These are phyloP conservation scores for Spilogale gracilis DNA, from an alignment of 2,113 vertebrate genomes.

Conservation along the genomic window DNA sequence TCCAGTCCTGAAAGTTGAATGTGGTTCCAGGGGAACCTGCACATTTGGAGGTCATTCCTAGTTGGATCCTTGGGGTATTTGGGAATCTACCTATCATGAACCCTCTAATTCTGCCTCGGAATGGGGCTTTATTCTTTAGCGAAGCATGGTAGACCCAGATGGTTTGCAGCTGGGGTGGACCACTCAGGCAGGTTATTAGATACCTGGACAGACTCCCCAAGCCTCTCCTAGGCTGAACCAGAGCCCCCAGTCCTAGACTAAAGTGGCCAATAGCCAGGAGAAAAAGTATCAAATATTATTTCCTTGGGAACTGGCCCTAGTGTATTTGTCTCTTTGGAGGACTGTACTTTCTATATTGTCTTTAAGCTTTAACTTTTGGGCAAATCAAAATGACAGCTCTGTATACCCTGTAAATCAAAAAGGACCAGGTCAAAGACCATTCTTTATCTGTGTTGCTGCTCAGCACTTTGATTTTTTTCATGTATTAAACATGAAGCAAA, in stretches of 20 bases:
- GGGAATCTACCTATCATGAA: neutral
- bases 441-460: slow-evolving; percentile 60
- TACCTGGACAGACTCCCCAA: neutral
- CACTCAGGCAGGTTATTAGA: no score
- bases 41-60: neutral
- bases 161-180: neutral
- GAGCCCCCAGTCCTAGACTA: neutral
- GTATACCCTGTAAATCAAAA: slow-evolving; percentile 80
- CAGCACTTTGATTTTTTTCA: slow-evolving; percentile 69
- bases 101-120: neutral
- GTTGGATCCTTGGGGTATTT: neutral
- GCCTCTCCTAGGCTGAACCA: neutral
- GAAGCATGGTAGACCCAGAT: neutral
- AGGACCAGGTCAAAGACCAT: slow-evolving; percentile 73
- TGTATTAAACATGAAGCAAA: slow-evolving; percentile 63
- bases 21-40: neutral
- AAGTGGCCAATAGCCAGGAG: neutral
- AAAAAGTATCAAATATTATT: slow-evolving; percentile 48
- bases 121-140: neutral
- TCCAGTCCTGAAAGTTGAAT: neutral
- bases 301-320: slow-evolving; percentile 19
- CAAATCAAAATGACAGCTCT: slow-evolving; percentile 67
- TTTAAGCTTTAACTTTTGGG: slow-evolving; percentile 71
- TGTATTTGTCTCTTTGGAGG: slow-evolving; percentile 52
- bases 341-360: neutral